Base-by-base conservation (phyloP, 2,888 invertebrate species). In the Harpalus rubripes region DNA sequence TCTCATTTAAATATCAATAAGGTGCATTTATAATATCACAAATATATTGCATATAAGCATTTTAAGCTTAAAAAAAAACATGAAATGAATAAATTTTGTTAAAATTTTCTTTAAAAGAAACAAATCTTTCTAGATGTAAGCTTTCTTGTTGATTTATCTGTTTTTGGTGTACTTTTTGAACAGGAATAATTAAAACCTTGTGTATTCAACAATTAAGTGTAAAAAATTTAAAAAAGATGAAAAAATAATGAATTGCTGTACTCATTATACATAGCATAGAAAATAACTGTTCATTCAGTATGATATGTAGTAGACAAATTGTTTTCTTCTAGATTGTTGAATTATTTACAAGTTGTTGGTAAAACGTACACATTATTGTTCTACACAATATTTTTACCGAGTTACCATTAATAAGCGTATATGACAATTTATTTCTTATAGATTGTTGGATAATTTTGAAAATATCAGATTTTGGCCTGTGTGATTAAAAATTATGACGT, bases 121-220 rank as follows among this genome's bases (percentile, higher is more conserved):
- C 18, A 74, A 74, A 74, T 10, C 16, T 39, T 39, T 39, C 7
- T 74, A 74, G 41, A 10, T 18, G 15, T 74, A 74, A 74, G 72
- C 72, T 18, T 22, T 44, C 15, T 44, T 74, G 72, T 74, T 74
- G n/a, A 63, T 63, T 63, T 63, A 7, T 63, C 22, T 16, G 18
- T 74, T 41, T 74, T 74, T 44, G 44, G 15, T 74, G 72, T 74
- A 74, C 10, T 44, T 68, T 74, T 74, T 74, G 44, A 18, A 44
- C 41, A 41, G 32, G 41, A 68, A 68, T 68, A 39, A n/a, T 68
- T 26, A 26, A 26, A 68, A 74, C 18, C 18, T 74, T 74, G 72
- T 74, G 72, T 74, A 74, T 74, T 74, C 44, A 74, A 74, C 72
- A 44, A 74, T 74, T 74, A 74, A 74, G 22, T 74, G 72, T 74